Evolutionary conservation across 2,113 vertebrate species (phyloP), one percentile per base, ranked within the genome.

Genomic region (Cottus gobio): DNA sequence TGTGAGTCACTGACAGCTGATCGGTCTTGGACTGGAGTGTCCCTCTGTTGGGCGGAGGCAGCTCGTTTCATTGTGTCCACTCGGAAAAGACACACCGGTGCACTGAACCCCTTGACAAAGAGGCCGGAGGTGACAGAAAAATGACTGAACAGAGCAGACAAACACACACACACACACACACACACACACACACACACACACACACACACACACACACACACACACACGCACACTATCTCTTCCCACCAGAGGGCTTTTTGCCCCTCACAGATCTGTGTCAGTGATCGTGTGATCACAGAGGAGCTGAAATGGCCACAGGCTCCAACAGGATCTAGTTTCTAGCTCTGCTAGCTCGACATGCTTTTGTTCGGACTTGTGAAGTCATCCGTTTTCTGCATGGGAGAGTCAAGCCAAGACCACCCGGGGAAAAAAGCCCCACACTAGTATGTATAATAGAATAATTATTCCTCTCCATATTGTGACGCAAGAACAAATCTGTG

Each of bases 291-390:
- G 80, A 88, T 88, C 75, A 73, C 67, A 69, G 67, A 60, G 48
- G 56, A 60, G 81, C 0, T 67, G 63, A 81, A 65, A 76, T 58
- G 48, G 56, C 83, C 36, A 6, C 8, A 75, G 87, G 87, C 82
- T 62, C 85, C 24, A 79, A 66, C 11, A 20, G 13, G 71, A 90
- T 82, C 76, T 16, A 6, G 60, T 85, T 81, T 84, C 28, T 39
- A 56, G 64, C 39, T 82, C 12, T 16, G 75, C 46, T 56, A 50
- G 12, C 26, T 79, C 64, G 63, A 12, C 50, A 46, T 50, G 76
- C 75, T 80, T 87, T 84, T 89, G 88, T 88, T 68, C 54, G 70
- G 66, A 75, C 78, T 76, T 87, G 80, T 77, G 64, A 85, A 82
- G 86, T 85, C 80, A 74, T 52, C 8, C 54, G 26, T 83, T 75